Evolutionary conservation across 1,140 invertebrate genomes (phyloP).

Genomic region (Capitella teleta): DNA sequence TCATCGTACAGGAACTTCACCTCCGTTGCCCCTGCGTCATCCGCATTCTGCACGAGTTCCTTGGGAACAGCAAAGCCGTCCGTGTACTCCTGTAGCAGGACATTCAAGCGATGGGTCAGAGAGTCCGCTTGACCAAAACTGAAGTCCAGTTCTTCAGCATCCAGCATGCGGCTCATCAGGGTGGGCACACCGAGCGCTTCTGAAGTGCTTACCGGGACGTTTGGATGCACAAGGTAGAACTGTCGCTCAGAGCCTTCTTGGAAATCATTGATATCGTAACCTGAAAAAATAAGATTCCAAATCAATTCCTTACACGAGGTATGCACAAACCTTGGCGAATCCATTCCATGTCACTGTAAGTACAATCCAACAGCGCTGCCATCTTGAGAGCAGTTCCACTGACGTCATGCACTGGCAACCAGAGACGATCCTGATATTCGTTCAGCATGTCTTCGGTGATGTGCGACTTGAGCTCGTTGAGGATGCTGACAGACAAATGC

Average conservation of each 20-base stretch:
- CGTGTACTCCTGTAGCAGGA: conserved; percentile 15
- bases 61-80: conserved; percentile 14
- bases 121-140: conserved; percentile 25
- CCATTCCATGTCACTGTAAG: conserved; percentile 13
- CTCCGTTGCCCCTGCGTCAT: conserved; percentile 42
- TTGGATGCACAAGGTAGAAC: conserved; percentile 20
- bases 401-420: conserved; percentile 5
- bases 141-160: conserved; percentile 15
- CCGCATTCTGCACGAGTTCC: conserved; percentile 15
- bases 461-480: conserved; percentile 14
- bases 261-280: not conserved
- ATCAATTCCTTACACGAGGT: no score
- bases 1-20: conserved; percentile 38
- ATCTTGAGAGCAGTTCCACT: conserved; percentile 1
- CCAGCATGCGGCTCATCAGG: conserved; percentile 18
- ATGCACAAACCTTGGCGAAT: conserved; percentile 9
- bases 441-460: conserved; percentile 6
- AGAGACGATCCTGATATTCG: conserved; percentile 5
- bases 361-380: conserved; percentile 11
- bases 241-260: conserved; percentile 12
- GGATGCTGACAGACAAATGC: conserved; percentile 11
- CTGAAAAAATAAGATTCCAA: not conserved
- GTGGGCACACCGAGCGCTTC: conserved; percentile 19
- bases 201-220: conserved; percentile 19
- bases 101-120: conserved; percentile 19